phyloP scores from a whole-genome alignment of 2,113 vertebrate genomes.

The Bufo bufo region DNA sequence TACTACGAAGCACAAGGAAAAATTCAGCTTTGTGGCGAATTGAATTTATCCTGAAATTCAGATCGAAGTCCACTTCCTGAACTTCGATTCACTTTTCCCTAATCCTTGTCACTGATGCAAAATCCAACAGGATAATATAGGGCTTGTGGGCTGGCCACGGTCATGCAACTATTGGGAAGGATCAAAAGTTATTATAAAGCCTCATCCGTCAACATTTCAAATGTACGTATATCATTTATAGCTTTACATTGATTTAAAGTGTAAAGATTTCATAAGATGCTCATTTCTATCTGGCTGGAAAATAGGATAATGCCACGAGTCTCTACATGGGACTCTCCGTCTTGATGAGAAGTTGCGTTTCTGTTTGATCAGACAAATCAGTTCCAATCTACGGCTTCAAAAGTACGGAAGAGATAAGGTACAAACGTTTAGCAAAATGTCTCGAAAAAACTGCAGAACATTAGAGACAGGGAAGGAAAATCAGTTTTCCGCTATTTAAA shows the following conservation, averaged over 20 bases:
- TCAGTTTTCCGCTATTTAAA: conserved; percentile 18
- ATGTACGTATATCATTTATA: too few species aligned
- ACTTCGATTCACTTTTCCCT: too few species aligned
- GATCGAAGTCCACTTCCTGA: too few species aligned
- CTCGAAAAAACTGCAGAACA: conserved; percentile 37
- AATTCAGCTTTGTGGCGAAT: too few species aligned
- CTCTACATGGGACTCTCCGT: background rate
- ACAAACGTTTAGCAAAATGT: conserved; percentile 28
- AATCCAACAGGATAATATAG: too few species aligned
- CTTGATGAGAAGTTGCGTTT: conserved; percentile 40
- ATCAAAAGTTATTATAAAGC: too few species aligned
- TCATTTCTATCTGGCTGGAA: conserved; percentile 22
- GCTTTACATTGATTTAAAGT: background rate
- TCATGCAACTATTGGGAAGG: too few species aligned
- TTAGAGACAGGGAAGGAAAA: background rate
- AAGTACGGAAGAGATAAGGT: conserved; percentile 46
- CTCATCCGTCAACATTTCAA: too few species aligned
- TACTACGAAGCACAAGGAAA: too few species aligned
- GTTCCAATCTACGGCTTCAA: conserved; percentile 51
- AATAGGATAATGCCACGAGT: background rate
- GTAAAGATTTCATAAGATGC: background rate
- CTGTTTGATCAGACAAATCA: conserved; percentile 55
- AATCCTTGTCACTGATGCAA: too few species aligned
- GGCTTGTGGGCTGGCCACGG: too few species aligned
- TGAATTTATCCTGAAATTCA: too few species aligned